These are phyloP conservation scores for Diuraphis noxia DNA, from an alignment of 1,140 invertebrate species.

Conservation along the genomic window DNA sequence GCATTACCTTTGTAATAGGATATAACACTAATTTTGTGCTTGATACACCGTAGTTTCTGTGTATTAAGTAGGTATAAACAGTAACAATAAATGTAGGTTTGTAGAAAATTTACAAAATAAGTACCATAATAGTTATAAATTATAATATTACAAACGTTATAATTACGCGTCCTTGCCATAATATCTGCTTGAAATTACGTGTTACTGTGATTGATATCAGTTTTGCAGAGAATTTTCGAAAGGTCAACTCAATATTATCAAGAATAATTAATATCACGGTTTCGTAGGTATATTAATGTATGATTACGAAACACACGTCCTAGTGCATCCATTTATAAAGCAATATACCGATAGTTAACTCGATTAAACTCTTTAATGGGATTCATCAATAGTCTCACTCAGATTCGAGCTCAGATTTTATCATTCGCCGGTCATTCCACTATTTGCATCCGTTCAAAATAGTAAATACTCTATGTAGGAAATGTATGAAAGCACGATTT, in stretches of 20 bases:
- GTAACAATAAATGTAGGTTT: too few relatives aligned
- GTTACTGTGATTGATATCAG: neutral
- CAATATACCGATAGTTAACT: neutral
- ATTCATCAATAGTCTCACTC: neutral
- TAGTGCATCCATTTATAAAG: neutral
- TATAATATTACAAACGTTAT: neutral
- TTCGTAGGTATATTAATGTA: neutral
- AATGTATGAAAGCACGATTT: neutral
- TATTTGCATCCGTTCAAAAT: neutral
- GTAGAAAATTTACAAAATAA: too few relatives aligned
- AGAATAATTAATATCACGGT: neutral
- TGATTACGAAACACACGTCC: neutral
- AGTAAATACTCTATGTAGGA: neutral
- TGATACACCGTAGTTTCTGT: too few relatives aligned
- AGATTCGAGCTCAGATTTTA: constrained; percentile 14
- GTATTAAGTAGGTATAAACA: too few relatives aligned
- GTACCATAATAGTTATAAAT: too few relatives aligned
- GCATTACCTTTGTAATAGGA: too few relatives aligned
- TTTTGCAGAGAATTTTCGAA: neutral
- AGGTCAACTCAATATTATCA: neutral
- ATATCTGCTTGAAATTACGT: neutral
- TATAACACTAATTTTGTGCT: too few relatives aligned
- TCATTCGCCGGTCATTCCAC: neutral
- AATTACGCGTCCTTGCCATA: neutral
- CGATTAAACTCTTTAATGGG: neutral